phyloP scores from a whole-genome alignment of 64 coral and sea anemone genomes.

The Catalaphyllia jardinei region DNA sequence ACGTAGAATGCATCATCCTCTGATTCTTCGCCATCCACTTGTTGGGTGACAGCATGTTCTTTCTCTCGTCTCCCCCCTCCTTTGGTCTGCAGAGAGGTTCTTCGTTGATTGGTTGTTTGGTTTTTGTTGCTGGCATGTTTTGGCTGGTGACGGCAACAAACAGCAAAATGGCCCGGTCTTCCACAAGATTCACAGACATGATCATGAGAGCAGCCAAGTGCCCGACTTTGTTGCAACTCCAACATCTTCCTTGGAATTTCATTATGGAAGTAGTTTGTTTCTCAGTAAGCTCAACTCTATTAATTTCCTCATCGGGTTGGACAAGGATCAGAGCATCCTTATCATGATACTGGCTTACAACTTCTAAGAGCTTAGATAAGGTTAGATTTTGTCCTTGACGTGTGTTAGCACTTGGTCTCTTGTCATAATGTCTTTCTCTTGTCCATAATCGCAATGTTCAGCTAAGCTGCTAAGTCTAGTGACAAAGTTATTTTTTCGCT shows the following conservation, averaged over 20 bases:
- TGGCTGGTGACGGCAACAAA: slow-evolving; percentile 12
- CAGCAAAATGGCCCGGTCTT: slow-evolving; percentile 35
- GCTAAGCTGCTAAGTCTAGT: slow-evolving; percentile 42
- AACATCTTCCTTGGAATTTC: slow-evolving; percentile 55
- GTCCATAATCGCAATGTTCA: slow-evolving; percentile 5
- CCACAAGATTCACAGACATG: slow-evolving; percentile 44
- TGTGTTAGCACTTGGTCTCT: background rate
- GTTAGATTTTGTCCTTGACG: slow-evolving; percentile 34
- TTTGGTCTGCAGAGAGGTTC: background rate
- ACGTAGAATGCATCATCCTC: slow-evolving; percentile 31
- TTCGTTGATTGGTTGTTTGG: background rate
- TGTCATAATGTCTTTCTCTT: slow-evolving; percentile 9
- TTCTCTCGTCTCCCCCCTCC: background rate
- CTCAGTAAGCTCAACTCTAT: background rate
- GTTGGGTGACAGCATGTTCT: background rate
- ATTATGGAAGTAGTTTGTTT: background rate
- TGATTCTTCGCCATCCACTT: background rate
- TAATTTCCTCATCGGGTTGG: background rate
- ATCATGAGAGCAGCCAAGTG: slow-evolving; percentile 37
- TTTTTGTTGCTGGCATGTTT: background rate
- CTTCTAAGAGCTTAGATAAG: slow-evolving; percentile 17
- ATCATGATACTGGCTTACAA: slow-evolving; percentile 25
- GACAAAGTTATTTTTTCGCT: too few relatives aligned
- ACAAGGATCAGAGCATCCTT: slow-evolving; percentile 20
- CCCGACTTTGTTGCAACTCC: slow-evolving; percentile 21